Base-by-base conservation (phyloP, 1,140 invertebrate genomes). In the Drosophila jambulina region DNA sequence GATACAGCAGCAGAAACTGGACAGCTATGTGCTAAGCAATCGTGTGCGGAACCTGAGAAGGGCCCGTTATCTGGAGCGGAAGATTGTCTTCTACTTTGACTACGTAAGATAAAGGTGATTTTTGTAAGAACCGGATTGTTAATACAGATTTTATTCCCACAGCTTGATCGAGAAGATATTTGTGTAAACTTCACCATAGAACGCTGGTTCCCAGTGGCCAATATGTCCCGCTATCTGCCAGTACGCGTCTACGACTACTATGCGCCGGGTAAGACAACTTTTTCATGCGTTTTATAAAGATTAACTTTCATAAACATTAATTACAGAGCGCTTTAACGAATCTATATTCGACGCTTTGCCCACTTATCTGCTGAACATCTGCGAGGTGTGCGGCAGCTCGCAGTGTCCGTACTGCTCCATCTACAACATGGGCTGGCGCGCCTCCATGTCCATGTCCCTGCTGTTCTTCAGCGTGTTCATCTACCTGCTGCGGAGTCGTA, bases 331-430 rank as follows among this genome's bases (percentile, higher is more conserved):
- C 49, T 99, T 97, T 94, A 99, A 99, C 91, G 97, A 98, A 94
- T 96, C 96, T 0, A 97, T 99, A 93, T 98, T 99, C 87, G 97
- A 98, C 88, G 95, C 97, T 3, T 94, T 97, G 49, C 95, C 97
- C 27, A 96, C 98, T 4, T 98, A 98, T 93, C 94, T 97, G 17
- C 93, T 99, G 29, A 98, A 98, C 93, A 98, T 99, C 75, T 99
- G 98, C 91, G 97, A 99, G 92, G 98, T 99, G n/a, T 99, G 98
- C 92, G 98, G 98, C 36, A 99, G 98, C 23, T 99, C 97, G 48
- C 98, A 99, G 93, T 99, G 98, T 93, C 98, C 98, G 0, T 99
- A 99, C 92, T 99, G 98, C 93, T 96, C 97, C 27, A 97, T 98
- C 77, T 98, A 97, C 93, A 98, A 97, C 83, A 93, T 95, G 40